Evolutionary conservation across 2,888 invertebrate species (phyloP), one percentile per base, ranked within the genome.

Genomic region (Cyaniris semiargus): DNA sequence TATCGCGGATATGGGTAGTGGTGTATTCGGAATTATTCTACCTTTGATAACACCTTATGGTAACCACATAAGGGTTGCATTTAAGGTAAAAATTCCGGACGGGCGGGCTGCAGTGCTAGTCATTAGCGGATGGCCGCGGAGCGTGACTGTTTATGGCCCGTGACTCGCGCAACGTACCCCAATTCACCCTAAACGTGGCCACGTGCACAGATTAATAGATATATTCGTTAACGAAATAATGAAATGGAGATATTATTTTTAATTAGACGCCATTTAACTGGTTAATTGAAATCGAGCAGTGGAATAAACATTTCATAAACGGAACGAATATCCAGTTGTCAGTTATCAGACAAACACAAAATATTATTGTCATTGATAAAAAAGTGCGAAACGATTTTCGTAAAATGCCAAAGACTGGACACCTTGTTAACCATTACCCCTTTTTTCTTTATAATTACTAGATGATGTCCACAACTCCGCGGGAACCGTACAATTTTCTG

Each of bases 91-190:
- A 53, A 18, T 53, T 53, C n/a, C n/a, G n/a, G n/a, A n/a, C n/a
- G n/a, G n/a, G n/a, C 53, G 13, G 48, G 53, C 4, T 53, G 83
- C 78, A 58, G 78, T 75, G 80, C 84, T 77, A 84, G 85, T 89
- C 90, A 90, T 93, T 91, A 93, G 87, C 86, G 85, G 85, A 83
- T 85, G 81, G 85, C 87, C 84, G 82, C 87, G 87, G 86, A 86
- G 90, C 93, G 90, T 93, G 92, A 92, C 93, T 90, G 86, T 90
- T 90, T 90, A 92, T 90, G 89, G 87, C 81, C 92, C 92, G 90
- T 92, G 90, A 92, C 92, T 89, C 83, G 86, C 88, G 88, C 66
- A 8, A 8, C 44, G 15, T 5, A 90, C 89, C 92, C 91, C 88
- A 31, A 27, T 92, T 89, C 86, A 83, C 86, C 86, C 89, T 92